Evolutionary conservation across 2,797 vertebrate species (phyloP).

Genomic region (Thaleichthys pacificus): DNA sequence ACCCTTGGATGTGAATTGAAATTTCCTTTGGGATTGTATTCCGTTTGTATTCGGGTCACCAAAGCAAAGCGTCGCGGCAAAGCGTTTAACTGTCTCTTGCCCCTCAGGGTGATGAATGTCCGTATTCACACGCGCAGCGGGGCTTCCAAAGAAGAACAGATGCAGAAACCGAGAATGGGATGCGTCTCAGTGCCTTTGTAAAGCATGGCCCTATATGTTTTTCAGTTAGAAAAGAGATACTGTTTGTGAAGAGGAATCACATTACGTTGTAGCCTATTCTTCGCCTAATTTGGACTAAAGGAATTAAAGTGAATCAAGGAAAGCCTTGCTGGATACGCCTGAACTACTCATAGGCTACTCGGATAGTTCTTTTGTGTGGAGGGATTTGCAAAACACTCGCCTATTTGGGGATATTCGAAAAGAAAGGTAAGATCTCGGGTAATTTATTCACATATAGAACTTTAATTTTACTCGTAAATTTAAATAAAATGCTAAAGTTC

Average conservation of each 20-base stretch:
- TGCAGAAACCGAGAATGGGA: conserved; percentile 40
- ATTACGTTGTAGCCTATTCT: neutral
- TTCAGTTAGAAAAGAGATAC: neutral
- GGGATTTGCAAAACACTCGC: neutral
- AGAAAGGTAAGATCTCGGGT: conserved; percentile 53
- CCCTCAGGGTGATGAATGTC: conserved; percentile 13
- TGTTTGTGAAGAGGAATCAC: neutral
- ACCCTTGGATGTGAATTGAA: neutral
- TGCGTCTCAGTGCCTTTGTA: conserved; percentile 35
- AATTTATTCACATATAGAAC: neutral
- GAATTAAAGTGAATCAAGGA: conserved; percentile 25
- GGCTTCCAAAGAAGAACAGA: conserved; percentile 36
- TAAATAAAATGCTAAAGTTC: neutral
- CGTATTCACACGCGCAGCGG: conserved; percentile 46
- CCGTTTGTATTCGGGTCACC: neutral
- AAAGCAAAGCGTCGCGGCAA: conserved; percentile 13
- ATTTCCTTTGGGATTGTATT: neutral
- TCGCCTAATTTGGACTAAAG: neutral
- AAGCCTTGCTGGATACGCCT: conserved; percentile 21
- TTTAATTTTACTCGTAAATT: neutral
- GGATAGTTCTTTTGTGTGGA: conserved; percentile 16
- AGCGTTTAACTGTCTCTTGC: conserved; percentile 19
- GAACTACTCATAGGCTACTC: neutral
- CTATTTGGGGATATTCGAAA: neutral
- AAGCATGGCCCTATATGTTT: conserved; percentile 14